These are phyloP conservation scores for Ploceus nigricollis DNA, from an alignment of 2,113 vertebrate genomes.

Conservation along the genomic window DNA sequence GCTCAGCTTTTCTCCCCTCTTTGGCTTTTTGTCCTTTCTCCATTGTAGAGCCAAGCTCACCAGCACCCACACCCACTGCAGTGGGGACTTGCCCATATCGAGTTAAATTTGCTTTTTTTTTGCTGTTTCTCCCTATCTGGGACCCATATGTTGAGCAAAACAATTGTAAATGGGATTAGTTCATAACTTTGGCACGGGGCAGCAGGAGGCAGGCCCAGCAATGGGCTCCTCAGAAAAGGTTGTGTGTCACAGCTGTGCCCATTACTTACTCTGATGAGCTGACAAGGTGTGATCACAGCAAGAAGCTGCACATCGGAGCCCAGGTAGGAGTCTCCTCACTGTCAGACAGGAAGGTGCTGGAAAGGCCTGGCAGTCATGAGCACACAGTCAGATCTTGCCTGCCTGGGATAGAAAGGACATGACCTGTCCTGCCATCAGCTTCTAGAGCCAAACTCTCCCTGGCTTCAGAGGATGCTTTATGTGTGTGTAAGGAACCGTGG, in stretches of 20 bases:
- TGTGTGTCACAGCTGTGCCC: not conserved
- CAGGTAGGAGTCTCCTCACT: not conserved
- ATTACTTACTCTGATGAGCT: not conserved
- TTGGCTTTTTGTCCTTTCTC: not conserved
- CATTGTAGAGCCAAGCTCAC: not conserved
- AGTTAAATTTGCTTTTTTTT: constrained; percentile 4
- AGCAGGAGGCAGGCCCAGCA: not conserved
- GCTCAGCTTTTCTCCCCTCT: constrained; percentile 4
- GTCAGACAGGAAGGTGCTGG: not conserved
- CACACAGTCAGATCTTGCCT: not conserved
- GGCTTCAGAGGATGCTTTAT: not conserved
- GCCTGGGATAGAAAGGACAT: not conserved
- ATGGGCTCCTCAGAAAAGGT: not conserved
- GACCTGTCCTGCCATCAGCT: not conserved
- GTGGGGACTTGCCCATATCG: not conserved
- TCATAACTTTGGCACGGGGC: not conserved
- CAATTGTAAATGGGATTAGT: constrained; percentile 3
- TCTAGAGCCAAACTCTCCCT: not conserved
- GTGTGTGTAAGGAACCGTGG: not conserved
- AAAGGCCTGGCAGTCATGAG: not conserved
- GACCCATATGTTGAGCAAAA: constrained; percentile 13
- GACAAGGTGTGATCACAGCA: not conserved
- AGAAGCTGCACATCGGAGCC: not conserved
- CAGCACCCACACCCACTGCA: not conserved
- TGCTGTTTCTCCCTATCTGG: constrained; percentile 17